Evolutionary conservation across 1,140 invertebrate genomes (phyloP).

Genomic region (Drusus annulatus): DNA sequence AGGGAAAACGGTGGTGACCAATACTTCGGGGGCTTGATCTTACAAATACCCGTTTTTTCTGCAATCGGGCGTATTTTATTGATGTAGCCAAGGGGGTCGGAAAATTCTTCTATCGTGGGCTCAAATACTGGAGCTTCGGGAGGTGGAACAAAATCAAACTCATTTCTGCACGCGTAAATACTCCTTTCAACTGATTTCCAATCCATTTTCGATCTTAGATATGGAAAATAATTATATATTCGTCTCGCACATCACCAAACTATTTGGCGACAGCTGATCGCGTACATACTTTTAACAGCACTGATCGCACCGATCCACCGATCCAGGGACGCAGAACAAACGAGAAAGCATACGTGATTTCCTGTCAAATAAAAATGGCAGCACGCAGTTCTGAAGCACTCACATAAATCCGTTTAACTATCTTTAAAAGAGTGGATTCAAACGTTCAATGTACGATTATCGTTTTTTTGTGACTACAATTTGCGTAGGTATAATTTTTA

Average conservation of each 20-base stretch:
- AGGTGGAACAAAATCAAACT: conserved; percentile 74
- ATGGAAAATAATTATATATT: not conserved
- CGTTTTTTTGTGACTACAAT: not conserved
- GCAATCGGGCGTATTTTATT: conserved; percentile 77
- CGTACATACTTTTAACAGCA: conserved; percentile 26
- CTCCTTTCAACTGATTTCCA: conserved; percentile 33
- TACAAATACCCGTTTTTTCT: conserved; percentile 79
- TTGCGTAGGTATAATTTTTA: no score
- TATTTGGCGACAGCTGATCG: conserved; percentile 43
- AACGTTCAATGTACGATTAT: not conserved
- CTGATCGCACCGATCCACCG: not conserved
- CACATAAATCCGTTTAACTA: not conserved
- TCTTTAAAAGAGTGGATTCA: not conserved
- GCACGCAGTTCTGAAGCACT: not conserved
- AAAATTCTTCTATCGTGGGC: conserved; percentile 78
- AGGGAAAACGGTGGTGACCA: conserved; percentile 99
- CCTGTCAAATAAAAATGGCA: conserved; percentile 49
- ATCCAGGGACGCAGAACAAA: conserved; percentile 15
- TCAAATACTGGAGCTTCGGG: conserved; percentile 78
- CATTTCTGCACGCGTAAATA: conserved; percentile 64
- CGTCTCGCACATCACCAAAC: conserved; percentile 23
- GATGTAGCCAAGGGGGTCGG: conserved; percentile 79
- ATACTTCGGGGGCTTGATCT: conserved; percentile 78
- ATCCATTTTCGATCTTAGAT: conserved; percentile 26
- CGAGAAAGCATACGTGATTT: conserved; percentile 47